phyloP scores from a whole-genome alignment of 2,113 vertebrate genomes.

The Chaetodon auriga region DNA sequence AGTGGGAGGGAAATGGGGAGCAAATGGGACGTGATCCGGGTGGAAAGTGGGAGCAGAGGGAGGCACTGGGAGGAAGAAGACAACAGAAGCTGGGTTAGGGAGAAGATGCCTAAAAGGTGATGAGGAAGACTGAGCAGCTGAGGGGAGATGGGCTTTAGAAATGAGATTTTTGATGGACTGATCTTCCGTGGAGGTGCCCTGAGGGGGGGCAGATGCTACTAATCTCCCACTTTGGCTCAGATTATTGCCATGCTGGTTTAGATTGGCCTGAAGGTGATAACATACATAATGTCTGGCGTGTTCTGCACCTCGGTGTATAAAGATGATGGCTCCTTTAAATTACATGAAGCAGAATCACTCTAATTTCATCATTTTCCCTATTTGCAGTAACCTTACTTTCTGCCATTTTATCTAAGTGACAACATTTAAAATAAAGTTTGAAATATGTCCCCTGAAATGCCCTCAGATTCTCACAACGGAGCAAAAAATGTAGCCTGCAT shows the following conservation, averaged over 20 bases:
- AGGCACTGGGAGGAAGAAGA: neutral
- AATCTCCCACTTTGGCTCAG: constrained; percentile 18
- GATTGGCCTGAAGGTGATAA: neutral
- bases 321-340: neutral
- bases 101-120: constrained; percentile 45
- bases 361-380: neutral
- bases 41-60: constrained; percentile 36
- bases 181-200: neutral
- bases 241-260: neutral
- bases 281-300: neutral
- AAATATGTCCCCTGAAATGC: neutral
- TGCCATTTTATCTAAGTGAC: neutral
- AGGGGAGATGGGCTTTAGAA: constrained; percentile 25
- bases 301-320: neutral
- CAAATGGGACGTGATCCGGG: constrained; percentile 40
- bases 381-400: neutral
- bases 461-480: neutral
- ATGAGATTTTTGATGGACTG: constrained; percentile 49
- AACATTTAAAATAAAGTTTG: neutral
- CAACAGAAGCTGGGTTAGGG: constrained; percentile 16
- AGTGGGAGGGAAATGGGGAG: constrained; percentile 31
- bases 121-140: constrained; percentile 18
- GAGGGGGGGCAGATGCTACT: constrained; percentile 16
- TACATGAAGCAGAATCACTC: neutral
- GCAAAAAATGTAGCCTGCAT: neutral